Evolutionary conservation across 2,113 vertebrate species (phyloP), one percentile per base, ranked within the genome.

Genomic region (Ivindomyrus marchei): DNA sequence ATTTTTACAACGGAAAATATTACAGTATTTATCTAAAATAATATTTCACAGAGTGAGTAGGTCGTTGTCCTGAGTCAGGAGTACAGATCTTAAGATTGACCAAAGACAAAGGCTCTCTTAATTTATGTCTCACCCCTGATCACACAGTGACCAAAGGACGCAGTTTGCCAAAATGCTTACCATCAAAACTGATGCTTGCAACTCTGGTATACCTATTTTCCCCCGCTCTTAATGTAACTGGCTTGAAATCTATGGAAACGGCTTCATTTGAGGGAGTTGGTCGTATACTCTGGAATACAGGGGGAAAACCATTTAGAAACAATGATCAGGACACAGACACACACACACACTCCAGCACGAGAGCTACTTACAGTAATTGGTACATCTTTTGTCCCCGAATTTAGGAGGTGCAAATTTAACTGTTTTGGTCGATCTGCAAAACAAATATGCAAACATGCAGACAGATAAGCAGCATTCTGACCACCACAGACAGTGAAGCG

Each of bases 171-270:
- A 17, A 15, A 15, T 90, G 96, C 97, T 97, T 94, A 99, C 98
- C 97, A 95, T 99, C 98, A 96, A 99, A 99, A 96, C 96, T 97
- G 95, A 99, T 98, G 94, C 97, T 99, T 93, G 98, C 98, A 90
- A 99, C 98, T 97, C 98, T 99, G 95, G 98, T 98, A 92, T 99
- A 99, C 97, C 97, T 97, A 93, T 94, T 98, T 94, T 99, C 98
- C 91, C 97, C 98, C 86, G 98, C 98, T 96, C 98, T 98, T 92
- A 99, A 95, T 1, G 98, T 99, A 90, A 99, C 94, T 24, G 98
- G 98, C 93, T 98, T 99, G 93, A 99, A 99, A 91, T 99, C 97
- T 88, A 99, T 94, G 3, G 96, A 97, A 88, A 99, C 92, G 47
- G 98, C 98, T 93, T 99, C 98, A 0, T 99, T 99, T 92, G 99